Evolutionary conservation across 1,140 invertebrate species (phyloP).

Genomic region (Adoxophyes honmai): DNA sequence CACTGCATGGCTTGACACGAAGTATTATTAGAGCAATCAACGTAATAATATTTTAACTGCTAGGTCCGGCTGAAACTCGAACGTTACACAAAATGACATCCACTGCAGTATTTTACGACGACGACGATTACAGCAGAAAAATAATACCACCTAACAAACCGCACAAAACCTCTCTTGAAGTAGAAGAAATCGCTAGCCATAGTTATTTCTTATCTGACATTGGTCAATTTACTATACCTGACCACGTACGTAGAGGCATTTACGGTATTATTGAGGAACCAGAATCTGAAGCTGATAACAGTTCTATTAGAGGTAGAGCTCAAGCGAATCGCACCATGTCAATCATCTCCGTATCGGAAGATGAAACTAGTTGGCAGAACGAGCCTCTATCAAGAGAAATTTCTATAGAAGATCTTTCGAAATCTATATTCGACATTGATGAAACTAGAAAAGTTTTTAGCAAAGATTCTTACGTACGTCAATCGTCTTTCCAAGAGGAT

Average conservation of each 20-base stretch:
- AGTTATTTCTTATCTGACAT: conserved; percentile 78
- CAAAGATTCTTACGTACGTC: conserved; percentile 69
- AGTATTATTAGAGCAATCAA: conserved; percentile 27
- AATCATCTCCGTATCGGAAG: conserved; percentile 82
- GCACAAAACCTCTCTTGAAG: conserved; percentile 70
- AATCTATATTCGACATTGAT: conserved; percentile 69
- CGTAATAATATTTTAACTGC: conserved; percentile 71
- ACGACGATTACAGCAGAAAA: conserved; percentile 53
- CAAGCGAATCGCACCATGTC: conserved; percentile 78
- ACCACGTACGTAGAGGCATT: conserved; percentile 68
- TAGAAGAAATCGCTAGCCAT: conserved; percentile 81
- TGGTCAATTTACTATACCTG: conserved; percentile 78
- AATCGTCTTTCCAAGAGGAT: conserved; percentile 73
- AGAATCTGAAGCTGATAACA: conserved; percentile 70
- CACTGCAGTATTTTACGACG: conserved; percentile 79
- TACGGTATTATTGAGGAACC: conserved; percentile 77
- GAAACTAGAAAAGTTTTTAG: conserved; percentile 69
- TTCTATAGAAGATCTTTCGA: conserved; percentile 77
- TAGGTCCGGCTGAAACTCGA: conserved; percentile 82
- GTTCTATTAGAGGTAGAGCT: conserved; percentile 53
- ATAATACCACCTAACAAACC: conserved; percentile 71
- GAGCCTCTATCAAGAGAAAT: conserved; percentile 78
- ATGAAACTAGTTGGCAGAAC: conserved; percentile 78
- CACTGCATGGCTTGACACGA: background rate
- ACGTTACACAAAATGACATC: conserved; percentile 82